Conservation (phyloP, 2,113 vertebrate genomes). For the human (Homo sapiens) region GRCh38 chr5:45185001-45185500, state of each 20-base stretch:
- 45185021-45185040: not conserved
- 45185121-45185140: not conserved
- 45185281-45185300: not conserved
- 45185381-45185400: not conserved
- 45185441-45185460: not conserved
- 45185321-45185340: not conserved
- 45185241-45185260: not conserved
- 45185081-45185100: not conserved
- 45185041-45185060: not conserved
- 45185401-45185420: not conserved
- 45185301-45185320: not conserved
- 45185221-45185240: not conserved
- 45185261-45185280: not conserved
- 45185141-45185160: not conserved
- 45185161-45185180: not conserved
- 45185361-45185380: slow-evolving; percentile 3
- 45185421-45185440: not conserved
- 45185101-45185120: not conserved
- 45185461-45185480: not conserved
- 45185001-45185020: not conserved
- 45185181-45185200: not conserved
- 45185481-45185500: not conserved
- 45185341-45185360: not conserved
- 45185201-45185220: not conserved
- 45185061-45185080: not conserved